Evolutionary conservation across 2,888 invertebrate genomes (phyloP).

Genomic region (Brenthis daphne): DNA sequence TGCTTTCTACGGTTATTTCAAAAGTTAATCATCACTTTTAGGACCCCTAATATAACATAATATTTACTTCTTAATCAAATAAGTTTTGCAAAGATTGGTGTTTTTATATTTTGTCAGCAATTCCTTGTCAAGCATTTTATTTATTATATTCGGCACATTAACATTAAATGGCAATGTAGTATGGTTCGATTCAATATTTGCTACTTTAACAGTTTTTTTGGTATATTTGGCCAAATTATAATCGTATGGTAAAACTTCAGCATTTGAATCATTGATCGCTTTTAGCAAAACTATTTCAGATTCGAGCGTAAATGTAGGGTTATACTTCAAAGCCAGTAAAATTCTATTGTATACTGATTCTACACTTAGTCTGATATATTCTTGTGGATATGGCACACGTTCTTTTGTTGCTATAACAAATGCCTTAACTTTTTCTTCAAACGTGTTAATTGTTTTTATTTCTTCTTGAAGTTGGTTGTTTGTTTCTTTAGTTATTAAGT

Average conservation of each 20-base stretch:
- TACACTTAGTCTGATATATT: background rate
- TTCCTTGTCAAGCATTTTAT: background rate
- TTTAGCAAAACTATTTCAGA: slow-evolving; percentile 5
- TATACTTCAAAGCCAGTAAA: background rate
- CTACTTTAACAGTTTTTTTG: background rate
- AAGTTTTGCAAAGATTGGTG: background rate
- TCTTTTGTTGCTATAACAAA: slow-evolving; percentile 5
- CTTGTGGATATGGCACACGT: slow-evolving; percentile 6
- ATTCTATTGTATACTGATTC: slow-evolving; percentile 10
- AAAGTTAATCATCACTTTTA: background rate
- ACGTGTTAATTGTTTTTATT: background rate
- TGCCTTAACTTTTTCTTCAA: slow-evolving; percentile 1
- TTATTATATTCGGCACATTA: background rate
- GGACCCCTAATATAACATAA: too few relatives aligned
- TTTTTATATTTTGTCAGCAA: background rate
- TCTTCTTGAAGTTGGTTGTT: background rate
- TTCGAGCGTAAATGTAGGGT: slow-evolving; percentile 1
- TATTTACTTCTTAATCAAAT: slow-evolving; percentile 3
- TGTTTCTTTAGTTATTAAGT: background rate
- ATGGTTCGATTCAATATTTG: slow-evolving; percentile 3
- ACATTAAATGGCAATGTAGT: background rate
- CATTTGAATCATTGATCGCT: background rate
- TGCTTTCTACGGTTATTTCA: background rate
- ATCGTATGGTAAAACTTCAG: background rate
- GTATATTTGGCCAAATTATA: slow-evolving; percentile 9